Conservation (phyloP, 2,113 vertebrate genomes). For the Megatriorchis doriae region DNA sequence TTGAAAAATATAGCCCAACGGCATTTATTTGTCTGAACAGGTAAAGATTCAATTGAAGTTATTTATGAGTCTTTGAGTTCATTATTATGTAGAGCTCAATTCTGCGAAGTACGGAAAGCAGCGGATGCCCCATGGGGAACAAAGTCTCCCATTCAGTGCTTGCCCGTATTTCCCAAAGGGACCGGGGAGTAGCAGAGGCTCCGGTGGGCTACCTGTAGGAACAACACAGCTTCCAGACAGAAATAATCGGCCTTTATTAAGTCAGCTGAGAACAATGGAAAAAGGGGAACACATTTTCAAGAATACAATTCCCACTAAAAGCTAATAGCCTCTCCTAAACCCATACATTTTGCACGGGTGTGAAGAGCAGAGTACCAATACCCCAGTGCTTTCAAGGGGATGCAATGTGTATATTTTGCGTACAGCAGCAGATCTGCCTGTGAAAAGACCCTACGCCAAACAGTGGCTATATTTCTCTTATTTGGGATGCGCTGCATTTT, state of each 20-base stretch:
- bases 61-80: not conserved
- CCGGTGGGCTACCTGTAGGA: not conserved
- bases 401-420: fast-evolving
- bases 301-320: not conserved
- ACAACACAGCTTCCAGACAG: not conserved
- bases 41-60: not conserved
- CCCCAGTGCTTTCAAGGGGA: not conserved
- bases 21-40: not conserved
- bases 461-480: not conserved
- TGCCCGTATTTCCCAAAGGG: not conserved
- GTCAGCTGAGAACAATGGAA: not conserved
- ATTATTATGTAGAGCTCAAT: not conserved
- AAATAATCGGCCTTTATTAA: not conserved
- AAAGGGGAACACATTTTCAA: not conserved
- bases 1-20: not conserved
- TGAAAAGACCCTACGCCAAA: not conserved
- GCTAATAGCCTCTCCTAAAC: not conserved
- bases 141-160: not conserved
- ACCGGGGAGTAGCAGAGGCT: not conserved
- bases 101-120: not conserved
- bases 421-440: not conserved
- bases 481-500: not conserved
- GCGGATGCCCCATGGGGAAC: fast-evolving
- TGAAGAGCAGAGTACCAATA: not conserved
- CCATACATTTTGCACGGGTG: not conserved